Evolutionary conservation across 2,888 invertebrate species (phyloP).

Genomic region (Rhingia campestris): DNA sequence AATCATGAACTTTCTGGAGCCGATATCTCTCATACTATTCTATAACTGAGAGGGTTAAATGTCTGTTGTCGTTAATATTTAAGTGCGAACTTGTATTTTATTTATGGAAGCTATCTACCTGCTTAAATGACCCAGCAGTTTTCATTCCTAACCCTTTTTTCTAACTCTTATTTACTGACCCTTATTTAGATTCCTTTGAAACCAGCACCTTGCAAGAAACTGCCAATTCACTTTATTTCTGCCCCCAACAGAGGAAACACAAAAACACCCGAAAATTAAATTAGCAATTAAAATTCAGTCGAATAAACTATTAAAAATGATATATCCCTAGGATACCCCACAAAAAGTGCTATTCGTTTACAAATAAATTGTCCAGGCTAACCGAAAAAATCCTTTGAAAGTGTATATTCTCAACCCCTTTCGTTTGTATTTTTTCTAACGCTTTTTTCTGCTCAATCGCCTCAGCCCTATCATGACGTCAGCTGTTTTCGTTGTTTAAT

Average conservation of each 20-base stretch:
- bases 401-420: conserved; percentile 41
- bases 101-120: too few relatives aligned
- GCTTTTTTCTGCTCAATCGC: conserved; percentile 58
- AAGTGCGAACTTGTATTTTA: too few relatives aligned
- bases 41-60: too few relatives aligned
- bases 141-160: too few relatives aligned
- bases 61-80: too few relatives aligned
- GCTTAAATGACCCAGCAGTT: too few relatives aligned
- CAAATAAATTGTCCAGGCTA: conserved; percentile 59
- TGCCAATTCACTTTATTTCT: conserved; percentile 49
- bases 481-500: conserved; percentile 73
- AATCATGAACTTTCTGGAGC: too few relatives aligned
- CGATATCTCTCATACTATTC: too few relatives aligned
- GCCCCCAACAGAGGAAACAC: conserved; percentile 9
- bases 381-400: conserved; percentile 42
- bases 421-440: conserved; percentile 18
- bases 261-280: conserved; percentile 54
- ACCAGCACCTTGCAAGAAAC: conserved; percentile 54
- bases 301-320: conserved; percentile 70
- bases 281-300: conserved; percentile 73
- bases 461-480: conserved; percentile 70
- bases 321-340: conserved; percentile 61
- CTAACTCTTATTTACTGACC: background rate
- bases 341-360: conserved; percentile 62
- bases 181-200: conserved; percentile 41